Conservation (phyloP, 2,888 invertebrate genomes). For the Chalcosyrphus nemorum region DNA sequence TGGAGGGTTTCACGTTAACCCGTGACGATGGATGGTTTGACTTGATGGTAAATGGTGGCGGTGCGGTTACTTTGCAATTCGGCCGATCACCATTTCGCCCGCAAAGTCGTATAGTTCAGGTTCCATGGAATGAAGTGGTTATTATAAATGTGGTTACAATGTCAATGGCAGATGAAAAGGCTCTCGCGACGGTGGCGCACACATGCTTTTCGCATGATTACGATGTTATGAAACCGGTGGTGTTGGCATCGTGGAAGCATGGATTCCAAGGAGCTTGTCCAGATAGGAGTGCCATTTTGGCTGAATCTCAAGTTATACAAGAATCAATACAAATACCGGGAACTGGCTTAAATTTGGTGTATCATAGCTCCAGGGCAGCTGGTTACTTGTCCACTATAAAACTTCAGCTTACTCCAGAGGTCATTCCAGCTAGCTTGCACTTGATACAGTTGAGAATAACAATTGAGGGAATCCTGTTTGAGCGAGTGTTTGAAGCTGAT, state of each 20-base stretch:
- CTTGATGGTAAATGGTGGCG: conserved; percentile 99
- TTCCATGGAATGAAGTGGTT: conserved; percentile 99
- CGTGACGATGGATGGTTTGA: conserved; percentile 98
- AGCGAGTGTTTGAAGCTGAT: conserved; percentile 97
- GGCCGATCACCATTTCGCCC: conserved; percentile 95
- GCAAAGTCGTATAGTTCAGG: conserved; percentile 93
- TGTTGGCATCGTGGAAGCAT: conserved; percentile 96
- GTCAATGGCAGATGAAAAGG: conserved; percentile 91
- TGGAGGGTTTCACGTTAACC: conserved; percentile 97
- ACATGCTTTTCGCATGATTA: conserved; percentile 95
- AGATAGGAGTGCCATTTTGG: conserved; percentile 93
- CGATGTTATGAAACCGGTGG: conserved; percentile 95
- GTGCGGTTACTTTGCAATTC: conserved; percentile 96
- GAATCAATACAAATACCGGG: conserved; percentile 97
- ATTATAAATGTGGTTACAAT: conserved; percentile 94
- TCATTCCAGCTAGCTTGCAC: conserved; percentile 90
- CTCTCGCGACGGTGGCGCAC: conserved; percentile 86
- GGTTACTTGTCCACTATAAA: conserved; percentile 97
- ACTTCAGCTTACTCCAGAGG: conserved; percentile 93
- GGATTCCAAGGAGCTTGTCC: conserved; percentile 98
- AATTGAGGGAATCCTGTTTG: conserved; percentile 96
- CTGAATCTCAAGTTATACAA: conserved; percentile 96
- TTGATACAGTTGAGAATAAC: conserved; percentile 96
- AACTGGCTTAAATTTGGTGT: conserved; percentile 96
- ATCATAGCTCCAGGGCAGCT: conserved; percentile 96